Evolutionary conservation across 2,797 vertebrate genomes (phyloP), one percentile per base, ranked within the genome.

Genomic region (Eospalax fontanierii): DNA sequence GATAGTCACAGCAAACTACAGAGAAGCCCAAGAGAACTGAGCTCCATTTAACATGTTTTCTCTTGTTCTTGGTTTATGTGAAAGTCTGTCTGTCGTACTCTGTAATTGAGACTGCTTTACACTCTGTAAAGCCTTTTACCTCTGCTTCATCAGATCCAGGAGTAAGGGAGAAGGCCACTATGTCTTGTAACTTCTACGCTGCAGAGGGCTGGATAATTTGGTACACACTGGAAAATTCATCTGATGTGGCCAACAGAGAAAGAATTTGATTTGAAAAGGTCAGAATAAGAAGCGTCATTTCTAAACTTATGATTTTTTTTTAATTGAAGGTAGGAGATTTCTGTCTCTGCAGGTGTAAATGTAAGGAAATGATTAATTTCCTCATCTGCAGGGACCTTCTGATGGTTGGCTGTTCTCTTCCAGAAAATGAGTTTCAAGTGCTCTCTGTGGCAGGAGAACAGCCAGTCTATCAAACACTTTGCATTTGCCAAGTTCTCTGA

Each of bases 401-500:
- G 22, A 40, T 87, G 38, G 8, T 71, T 63, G 4, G 50, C 26
- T 71, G 84, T 61, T 84, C 30, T 87, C 66, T 28, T 46, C 22
- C 65, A 96, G 94, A 81, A 76, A 35, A 95, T 95, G 96, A 95
- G 9, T 65, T 11, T 94, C 81, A 94, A 40, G 8, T 96, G 89
- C 5, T 92, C 94, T 14, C 15, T 80, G 30, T 92, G 92, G 81
- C 90, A 57, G 21, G 92, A 95, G 14, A 92, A 90, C 71, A 71
- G 46, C n/a, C 35, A 82, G 8, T 83, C 85, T 24, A 71, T 95
- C 19, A 94, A 89, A 73, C 16, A 0, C 12, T 95, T 95, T 46
- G 6, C 21, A 0, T 96, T 96, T 90, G 65, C 73, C 87, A 94
- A 57, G 65, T 95, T 92, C 92, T 96, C 94, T 83, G 92, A 94